phyloP scores from a whole-genome alignment of 2,113 vertebrate genomes.

The Osmerus mordax region DNA sequence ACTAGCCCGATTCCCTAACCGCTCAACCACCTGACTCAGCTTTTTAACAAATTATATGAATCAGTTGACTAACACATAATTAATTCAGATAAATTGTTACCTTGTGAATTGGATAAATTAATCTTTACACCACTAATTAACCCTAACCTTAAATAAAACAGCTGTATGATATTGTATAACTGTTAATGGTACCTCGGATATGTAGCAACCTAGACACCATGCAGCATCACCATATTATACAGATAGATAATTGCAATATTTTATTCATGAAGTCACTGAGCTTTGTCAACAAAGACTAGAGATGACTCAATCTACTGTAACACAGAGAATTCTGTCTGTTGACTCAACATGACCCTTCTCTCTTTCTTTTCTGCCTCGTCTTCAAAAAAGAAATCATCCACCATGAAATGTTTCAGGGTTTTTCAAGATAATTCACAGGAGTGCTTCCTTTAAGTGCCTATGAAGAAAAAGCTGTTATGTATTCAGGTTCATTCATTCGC shows the following conservation, averaged over 20 bases:
- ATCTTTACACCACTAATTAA: too few relatives aligned
- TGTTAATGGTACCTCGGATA: background rate
- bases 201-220: background rate
- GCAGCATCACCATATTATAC: background rate
- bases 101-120: too few relatives aligned
- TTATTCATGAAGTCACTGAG: background rate
- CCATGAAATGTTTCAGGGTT: conserved; percentile 22
- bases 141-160: background rate
- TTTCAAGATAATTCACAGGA: conserved; percentile 30
- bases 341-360: background rate
- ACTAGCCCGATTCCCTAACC: too few relatives aligned
- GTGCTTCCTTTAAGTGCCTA: conserved; percentile 28
- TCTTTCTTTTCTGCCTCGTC: background rate
- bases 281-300: background rate
- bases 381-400: conserved; percentile 8
- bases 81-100: too few relatives aligned
- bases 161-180: background rate
- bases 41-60: too few relatives aligned
- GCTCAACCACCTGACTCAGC: too few relatives aligned
- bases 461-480: conserved; percentile 17
- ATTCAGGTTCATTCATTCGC: conserved; percentile 33
- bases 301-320: conserved; percentile 1
- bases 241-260: background rate
- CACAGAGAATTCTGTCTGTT: background rate
- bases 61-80: too few relatives aligned